phyloP scores from a whole-genome alignment of 2,113 vertebrate genomes.

The Accipiter virgatus region DNA sequence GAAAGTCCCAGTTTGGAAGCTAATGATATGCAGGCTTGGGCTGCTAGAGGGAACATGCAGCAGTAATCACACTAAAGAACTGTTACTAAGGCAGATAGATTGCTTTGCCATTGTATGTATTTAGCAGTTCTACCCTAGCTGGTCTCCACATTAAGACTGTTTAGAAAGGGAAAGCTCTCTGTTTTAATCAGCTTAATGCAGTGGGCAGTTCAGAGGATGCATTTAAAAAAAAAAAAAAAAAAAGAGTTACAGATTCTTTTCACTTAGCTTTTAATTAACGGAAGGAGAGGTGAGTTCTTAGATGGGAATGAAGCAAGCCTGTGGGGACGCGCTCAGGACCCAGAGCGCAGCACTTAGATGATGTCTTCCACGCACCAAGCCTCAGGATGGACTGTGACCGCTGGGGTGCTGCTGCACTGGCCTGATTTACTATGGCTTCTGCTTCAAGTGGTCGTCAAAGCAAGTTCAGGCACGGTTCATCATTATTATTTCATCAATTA shows the following conservation, averaged over 20 bases:
- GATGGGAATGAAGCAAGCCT: neutral
- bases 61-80: neutral
- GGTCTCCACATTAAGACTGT: neutral
- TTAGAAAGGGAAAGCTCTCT: neutral
- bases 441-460: conserved; percentile 59
- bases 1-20: neutral
- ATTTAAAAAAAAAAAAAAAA: neutral
- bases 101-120: neutral
- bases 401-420: neutral
- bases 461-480: conserved; percentile 61
- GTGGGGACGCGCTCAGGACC: neutral
- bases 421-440: conserved; percentile 53
- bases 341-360: neutral
- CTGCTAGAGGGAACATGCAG: neutral
- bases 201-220: neutral
- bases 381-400: neutral
- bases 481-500: conserved; percentile 76
- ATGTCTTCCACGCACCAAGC: neutral
- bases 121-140: neutral
- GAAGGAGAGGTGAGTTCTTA: neutral
- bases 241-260: neutral
- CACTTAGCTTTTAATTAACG: neutral
- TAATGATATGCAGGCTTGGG: neutral
- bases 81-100: neutral
- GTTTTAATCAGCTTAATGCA: conserved; percentile 35